Conservation (phyloP, 2,888 invertebrate species). For the Apoda limacodes region DNA sequence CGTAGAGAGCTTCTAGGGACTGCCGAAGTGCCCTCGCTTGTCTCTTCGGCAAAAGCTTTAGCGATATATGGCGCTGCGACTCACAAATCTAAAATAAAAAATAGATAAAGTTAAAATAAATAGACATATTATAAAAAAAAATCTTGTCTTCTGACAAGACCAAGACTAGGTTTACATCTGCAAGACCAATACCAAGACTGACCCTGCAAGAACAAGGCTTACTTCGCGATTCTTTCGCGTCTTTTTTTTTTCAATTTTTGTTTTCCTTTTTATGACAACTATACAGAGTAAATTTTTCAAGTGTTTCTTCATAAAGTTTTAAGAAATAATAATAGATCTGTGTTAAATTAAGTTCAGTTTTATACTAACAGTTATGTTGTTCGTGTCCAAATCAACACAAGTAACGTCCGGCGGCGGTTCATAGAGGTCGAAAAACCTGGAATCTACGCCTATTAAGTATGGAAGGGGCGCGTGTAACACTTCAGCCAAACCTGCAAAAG, state of each 20-base stretch:
- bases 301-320: too few relatives aligned
- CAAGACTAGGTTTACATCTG: too few relatives aligned
- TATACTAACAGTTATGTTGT: slow-evolving; percentile 85
- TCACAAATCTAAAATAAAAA: slow-evolving; percentile 93
- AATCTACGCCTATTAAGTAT: slow-evolving; percentile 97
- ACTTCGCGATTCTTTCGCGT: too few relatives aligned
- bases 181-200: too few relatives aligned
- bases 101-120: too few relatives aligned
- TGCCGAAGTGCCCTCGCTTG: slow-evolving; percentile 85
- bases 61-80: slow-evolving; percentile 83
- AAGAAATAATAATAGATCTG: too few relatives aligned
- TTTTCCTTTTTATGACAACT: too few relatives aligned
- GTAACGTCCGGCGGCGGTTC: slow-evolving; percentile 97
- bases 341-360: not conserved
- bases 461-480: slow-evolving; percentile 97
- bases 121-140: too few relatives aligned
- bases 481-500: slow-evolving; percentile 82
- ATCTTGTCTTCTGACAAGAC: too few relatives aligned
- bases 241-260: too few relatives aligned
- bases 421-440: slow-evolving; percentile 96
- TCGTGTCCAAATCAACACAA: slow-evolving; percentile 98
- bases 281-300: too few relatives aligned
- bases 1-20: slow-evolving; percentile 82
- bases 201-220: too few relatives aligned
- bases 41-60: slow-evolving; percentile 87